A percentile compares a stretch with the other conserved stretches of the same genome.
phyloP scores from a whole-genome alignment of 2,113 vertebrate species.

The Gambusia affinis region DNA sequence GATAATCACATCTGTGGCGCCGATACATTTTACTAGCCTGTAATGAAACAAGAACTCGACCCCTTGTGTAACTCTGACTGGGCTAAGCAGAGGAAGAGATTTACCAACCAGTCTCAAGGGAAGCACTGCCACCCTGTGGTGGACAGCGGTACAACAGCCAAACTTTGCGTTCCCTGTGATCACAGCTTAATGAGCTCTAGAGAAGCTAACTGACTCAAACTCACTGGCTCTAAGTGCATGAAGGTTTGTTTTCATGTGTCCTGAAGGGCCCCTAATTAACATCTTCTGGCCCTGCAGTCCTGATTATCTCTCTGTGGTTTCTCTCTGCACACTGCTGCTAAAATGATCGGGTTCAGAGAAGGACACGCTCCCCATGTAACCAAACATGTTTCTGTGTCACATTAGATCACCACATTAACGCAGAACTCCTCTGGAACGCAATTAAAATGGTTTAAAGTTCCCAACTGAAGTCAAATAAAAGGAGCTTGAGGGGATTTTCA shows the following conservation, averaged over 20 bases:
- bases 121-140: too few species aligned
- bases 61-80: too few species aligned
- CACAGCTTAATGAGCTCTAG: too few species aligned
- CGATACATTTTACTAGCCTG: too few species aligned
- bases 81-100: too few species aligned
- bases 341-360: slow-evolving; percentile 1
- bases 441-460: slow-evolving; percentile 64
- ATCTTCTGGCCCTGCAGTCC: background rate
- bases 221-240: background rate
- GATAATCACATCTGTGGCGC: too few species aligned
- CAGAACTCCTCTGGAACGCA: slow-evolving; percentile 33
- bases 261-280: background rate
- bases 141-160: too few species aligned
- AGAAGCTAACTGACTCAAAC: too few species aligned
- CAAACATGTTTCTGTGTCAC: slow-evolving; percentile 5
- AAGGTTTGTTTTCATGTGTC: background rate
- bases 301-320: background rate
- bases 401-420: slow-evolving; percentile 18
- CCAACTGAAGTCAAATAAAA: slow-evolving; percentile 47
- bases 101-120: too few species aligned
- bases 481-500: slow-evolving; percentile 42
- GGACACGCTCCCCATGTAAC: background rate
- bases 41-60: too few species aligned
- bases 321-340: background rate
- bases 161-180: too few species aligned